These are phyloP conservation scores for Rhipidura dahli DNA, from an alignment of 2,113 vertebrate genomes.

Conservation along the genomic window DNA sequence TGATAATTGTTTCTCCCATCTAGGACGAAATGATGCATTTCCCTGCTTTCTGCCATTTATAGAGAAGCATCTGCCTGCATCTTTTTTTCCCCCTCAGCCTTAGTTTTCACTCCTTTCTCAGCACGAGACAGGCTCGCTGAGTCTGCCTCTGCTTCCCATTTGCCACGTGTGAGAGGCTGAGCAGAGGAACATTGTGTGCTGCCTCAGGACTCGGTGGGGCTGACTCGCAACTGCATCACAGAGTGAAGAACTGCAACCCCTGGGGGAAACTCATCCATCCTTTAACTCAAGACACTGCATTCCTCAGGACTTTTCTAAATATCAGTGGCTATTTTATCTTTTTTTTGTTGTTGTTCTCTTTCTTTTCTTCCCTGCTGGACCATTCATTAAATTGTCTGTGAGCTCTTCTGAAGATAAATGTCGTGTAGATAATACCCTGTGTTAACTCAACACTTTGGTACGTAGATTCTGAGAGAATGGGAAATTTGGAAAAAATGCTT, in stretches of 20 bases:
- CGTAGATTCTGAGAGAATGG: not conserved
- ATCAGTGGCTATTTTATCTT: not conserved
- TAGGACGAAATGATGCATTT: not conserved
- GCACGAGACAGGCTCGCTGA: not conserved
- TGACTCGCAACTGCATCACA: not conserved
- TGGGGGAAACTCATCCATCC: not conserved
- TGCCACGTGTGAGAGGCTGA: slow-evolving; percentile 21
- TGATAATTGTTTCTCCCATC: slow-evolving; percentile 6
- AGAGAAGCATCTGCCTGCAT: not conserved
- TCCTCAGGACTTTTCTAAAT: not conserved
- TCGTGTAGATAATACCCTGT: not conserved
- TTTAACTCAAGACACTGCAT: not conserved
- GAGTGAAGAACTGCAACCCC: not conserved
- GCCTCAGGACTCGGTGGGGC: not conserved
- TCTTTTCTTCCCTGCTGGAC: not conserved
- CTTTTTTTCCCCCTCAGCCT: not conserved
- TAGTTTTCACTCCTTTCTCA: slow-evolving; percentile 48
- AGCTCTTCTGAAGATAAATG: slow-evolving; percentile 25
- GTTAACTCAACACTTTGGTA: not conserved
- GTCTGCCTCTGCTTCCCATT: slow-evolving; percentile 17
- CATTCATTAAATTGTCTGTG: not conserved
- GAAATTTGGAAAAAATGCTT: not conserved
- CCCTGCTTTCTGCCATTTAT: slow-evolving; percentile 8
- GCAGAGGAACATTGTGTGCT: slow-evolving; percentile 27
- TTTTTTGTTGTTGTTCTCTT: not conserved